Evolutionary conservation across 1,140 invertebrate genomes (phyloP).

Genomic region (Notospermus geniculatus): DNA sequence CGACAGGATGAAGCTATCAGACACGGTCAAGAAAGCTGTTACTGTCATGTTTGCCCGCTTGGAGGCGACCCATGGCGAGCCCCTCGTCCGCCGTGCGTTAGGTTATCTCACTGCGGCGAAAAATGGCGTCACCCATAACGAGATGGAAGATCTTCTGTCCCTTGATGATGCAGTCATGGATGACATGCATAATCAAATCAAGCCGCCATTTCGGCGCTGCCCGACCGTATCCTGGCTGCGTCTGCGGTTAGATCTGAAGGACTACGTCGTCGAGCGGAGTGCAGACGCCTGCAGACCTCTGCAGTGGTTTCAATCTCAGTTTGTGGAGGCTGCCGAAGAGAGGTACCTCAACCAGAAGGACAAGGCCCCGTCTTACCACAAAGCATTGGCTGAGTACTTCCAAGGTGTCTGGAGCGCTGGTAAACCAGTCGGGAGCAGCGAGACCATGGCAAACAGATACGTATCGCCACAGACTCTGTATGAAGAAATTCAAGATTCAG

Average conservation of each 20-base stretch:
- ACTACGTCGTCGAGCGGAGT: conserved; percentile 65
- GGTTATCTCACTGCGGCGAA: conserved; percentile 68
- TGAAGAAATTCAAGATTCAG: conserved; percentile 68
- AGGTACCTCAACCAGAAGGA: conserved; percentile 58
- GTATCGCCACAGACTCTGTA: conserved; percentile 37
- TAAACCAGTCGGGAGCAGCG: conserved; percentile 41
- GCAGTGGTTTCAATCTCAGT: conserved; percentile 65
- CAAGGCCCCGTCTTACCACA: conserved; percentile 55
- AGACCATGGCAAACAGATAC: conserved; percentile 33
- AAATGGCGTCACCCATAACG: conserved; percentile 70
- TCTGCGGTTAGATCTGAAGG: conserved; percentile 64
- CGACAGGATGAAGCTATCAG: conserved; percentile 35
- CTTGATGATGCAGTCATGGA: conserved; percentile 69
- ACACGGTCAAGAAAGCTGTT: conserved; percentile 40
- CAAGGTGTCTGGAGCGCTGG: conserved; percentile 38
- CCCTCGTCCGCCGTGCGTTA: conserved; percentile 59
- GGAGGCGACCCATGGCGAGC: conserved; percentile 66
- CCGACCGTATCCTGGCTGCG: conserved; percentile 68
- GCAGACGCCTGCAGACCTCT: conserved; percentile 63
- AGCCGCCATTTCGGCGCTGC: conserved; percentile 52
- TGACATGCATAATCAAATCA: conserved; percentile 33
- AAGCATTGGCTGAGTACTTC: conserved; percentile 62
- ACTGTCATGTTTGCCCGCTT: conserved; percentile 64
- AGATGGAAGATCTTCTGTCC: conserved; percentile 72
- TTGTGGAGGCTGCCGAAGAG: conserved; percentile 61